phyloP scores from a whole-genome alignment of 1,140 invertebrate species.

The Drosophila parvula region DNA sequence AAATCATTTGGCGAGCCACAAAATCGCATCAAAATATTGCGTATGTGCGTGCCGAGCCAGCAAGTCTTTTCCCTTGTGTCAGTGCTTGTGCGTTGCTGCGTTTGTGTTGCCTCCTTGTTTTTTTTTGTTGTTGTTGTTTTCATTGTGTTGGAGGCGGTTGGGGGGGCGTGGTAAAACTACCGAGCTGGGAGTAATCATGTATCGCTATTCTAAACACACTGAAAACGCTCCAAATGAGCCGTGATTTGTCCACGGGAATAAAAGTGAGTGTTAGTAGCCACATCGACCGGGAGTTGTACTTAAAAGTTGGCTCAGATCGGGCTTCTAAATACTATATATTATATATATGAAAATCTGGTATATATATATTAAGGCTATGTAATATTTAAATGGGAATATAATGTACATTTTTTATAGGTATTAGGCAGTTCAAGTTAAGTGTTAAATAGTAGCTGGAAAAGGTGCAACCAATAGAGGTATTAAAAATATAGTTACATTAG shows the following conservation, averaged over 20 bases:
- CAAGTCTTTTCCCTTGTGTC: conserved; percentile 36
- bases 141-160: conserved; percentile 19
- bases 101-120: not conserved
- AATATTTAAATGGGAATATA: too few relatives aligned
- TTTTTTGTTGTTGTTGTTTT: not conserved
- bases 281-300: not conserved
- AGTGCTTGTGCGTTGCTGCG: not conserved
- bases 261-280: not conserved
- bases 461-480: too few relatives aligned
- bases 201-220: conserved; percentile 41
- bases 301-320: not conserved
- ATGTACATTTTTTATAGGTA: too few relatives aligned
- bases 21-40: conserved; percentile 77
- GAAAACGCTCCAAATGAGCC: conserved; percentile 36
- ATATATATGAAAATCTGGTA: not conserved
- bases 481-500: not conserved
- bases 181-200: conserved; percentile 44
- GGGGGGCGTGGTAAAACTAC: conserved; percentile 38
- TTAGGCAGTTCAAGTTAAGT: too few relatives aligned
- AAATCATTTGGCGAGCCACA: conserved; percentile 70
- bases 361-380: too few relatives aligned
- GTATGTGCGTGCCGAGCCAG: conserved; percentile 60
- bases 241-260: conserved; percentile 30
- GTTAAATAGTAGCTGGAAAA: too few relatives aligned
- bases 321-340: not conserved